Base-by-base conservation (phyloP, 1,140 invertebrate species). In the Copidosoma floridanum region DNA sequence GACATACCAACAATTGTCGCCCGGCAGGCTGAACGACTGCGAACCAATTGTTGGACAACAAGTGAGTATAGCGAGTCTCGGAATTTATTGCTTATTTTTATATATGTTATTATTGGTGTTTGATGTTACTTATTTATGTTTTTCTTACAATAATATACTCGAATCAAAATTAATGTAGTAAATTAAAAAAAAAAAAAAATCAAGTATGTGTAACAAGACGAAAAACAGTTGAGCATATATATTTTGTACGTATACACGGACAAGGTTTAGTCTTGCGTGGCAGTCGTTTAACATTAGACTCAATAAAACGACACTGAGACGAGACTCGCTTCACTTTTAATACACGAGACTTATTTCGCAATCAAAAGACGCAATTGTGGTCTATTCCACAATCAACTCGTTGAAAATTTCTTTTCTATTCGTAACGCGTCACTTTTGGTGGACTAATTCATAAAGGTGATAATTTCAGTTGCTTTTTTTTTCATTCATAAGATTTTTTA, bases 1-100 rank as follows among this genome's bases (percentile, higher is more conserved):
- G 18, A 71, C 76, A 10, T 79, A 77, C 57, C 74, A 78, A 48
- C 71, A 78, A 57, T 52, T 77, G 46, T 79, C 77, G 27, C 74
- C 77, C 1, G 70, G 68, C 56, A 73, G 66, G 23, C 62, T 70
- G 24, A 71, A 67, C 41, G 74, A 70, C 44, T 74, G 76, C 47
- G 68, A 74, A 35, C 32, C 66, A 53, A 65, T 73, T 20, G 26
- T 62, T 21, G 16, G 65, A 44, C 70, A 77, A 63, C 76, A 79
- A 68, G 78, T 80, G 66, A 68, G 74, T 21, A 7, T 32, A 37
- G n/a, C n/a, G n/a, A n/a, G n/a, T n/a, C n/a, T n/a, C n/a, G n/a
- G n/a, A n/a, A n/a, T n/a, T n/a, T n/a, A n/a, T n/a, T n/a, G n/a
- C n/a, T n/a, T n/a, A n/a, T n/a, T n/a, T n/a, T n/a, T n/a, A n/a